These are phyloP conservation scores for Notoglanidium macrostoma DNA, from an alignment of 2,797 vertebrate species.

Conservation along the genomic window DNA sequence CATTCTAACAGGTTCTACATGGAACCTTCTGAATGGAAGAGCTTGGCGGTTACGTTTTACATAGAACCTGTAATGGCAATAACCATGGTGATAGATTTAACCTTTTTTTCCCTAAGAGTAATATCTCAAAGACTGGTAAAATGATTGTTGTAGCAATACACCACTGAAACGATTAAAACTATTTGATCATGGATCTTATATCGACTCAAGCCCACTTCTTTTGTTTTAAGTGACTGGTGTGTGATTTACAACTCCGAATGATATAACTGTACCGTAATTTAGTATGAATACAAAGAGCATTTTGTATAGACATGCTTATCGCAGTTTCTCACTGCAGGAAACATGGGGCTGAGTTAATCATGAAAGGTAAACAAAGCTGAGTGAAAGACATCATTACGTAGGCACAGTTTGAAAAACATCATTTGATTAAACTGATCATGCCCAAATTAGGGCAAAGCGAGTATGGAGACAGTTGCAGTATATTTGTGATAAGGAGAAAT, in stretches of 20 bases:
- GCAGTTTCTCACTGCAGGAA: constrained; percentile 20
- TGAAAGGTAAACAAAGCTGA: constrained; percentile 55
- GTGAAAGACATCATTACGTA: constrained; percentile 25
- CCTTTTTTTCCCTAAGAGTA: no score
- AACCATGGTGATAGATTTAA: not conserved
- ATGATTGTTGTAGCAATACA: not conserved
- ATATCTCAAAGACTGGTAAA: not conserved
- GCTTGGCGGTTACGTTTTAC: not conserved
- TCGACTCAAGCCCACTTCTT: not conserved
- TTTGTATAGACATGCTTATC: constrained; percentile 18
- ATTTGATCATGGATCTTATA: not conserved
- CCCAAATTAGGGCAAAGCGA: not conserved
- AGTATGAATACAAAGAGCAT: not conserved
- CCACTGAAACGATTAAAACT: not conserved
- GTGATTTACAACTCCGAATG: not conserved
- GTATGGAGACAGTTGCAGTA: not conserved
- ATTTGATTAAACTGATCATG: constrained; percentile 36
- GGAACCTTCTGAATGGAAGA: not conserved
- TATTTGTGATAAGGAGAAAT: constrained; percentile 23
- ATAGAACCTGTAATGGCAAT: not conserved
- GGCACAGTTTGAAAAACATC: not conserved
- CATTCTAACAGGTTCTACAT: not conserved
- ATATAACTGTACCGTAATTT: not conserved
- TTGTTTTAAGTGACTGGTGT: not conserved
- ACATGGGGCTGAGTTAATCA: constrained; percentile 50